phyloP scores from a whole-genome alignment of 2,113 vertebrate genomes.

The Bombycilla garrulus region DNA sequence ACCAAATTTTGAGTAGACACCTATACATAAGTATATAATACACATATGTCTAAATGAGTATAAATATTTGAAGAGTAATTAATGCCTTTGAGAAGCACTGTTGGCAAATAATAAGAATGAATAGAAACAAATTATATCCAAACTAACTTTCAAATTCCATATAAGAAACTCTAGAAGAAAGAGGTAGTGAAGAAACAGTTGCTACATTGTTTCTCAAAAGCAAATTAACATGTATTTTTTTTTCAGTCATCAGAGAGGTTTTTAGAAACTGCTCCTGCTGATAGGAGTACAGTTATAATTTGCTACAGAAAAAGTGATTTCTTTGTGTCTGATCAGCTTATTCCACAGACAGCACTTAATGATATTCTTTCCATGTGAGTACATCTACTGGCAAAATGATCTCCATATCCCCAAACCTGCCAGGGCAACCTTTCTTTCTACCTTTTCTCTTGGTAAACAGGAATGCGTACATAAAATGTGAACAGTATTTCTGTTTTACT shows the following conservation, averaged over 20 bases:
- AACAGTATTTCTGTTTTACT: slow-evolving; percentile 36
- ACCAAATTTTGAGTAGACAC: background rate
- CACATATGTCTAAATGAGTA: background rate
- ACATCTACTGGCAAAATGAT: slow-evolving; percentile 2
- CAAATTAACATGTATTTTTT: background rate
- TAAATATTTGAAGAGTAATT: background rate
- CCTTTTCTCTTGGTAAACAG: slow-evolving; percentile 3
- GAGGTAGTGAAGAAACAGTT: background rate
- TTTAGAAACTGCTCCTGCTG: background rate
- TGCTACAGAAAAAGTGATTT: background rate
- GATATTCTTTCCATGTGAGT: slow-evolving; percentile 35
- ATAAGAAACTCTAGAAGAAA: background rate
- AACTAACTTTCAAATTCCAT: background rate
- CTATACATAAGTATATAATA: background rate
- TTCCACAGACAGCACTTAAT: slow-evolving; percentile 11
- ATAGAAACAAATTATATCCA: background rate
- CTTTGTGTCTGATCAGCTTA: slow-evolving; percentile 25
- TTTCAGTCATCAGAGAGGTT: background rate
- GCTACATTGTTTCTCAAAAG: background rate
- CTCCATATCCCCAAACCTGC: slow-evolving; percentile 1
- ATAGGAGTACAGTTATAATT: background rate
- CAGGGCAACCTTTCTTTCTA: background rate
- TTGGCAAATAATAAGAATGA: background rate
- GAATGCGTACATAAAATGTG: background rate
- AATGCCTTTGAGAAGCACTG: background rate